A percentile compares a stretch with the other conserved stretches of the same genome.
Evolutionary conservation across 2,113 vertebrate species (phyloP).

Genomic region (Bubalus kerabau): DNA sequence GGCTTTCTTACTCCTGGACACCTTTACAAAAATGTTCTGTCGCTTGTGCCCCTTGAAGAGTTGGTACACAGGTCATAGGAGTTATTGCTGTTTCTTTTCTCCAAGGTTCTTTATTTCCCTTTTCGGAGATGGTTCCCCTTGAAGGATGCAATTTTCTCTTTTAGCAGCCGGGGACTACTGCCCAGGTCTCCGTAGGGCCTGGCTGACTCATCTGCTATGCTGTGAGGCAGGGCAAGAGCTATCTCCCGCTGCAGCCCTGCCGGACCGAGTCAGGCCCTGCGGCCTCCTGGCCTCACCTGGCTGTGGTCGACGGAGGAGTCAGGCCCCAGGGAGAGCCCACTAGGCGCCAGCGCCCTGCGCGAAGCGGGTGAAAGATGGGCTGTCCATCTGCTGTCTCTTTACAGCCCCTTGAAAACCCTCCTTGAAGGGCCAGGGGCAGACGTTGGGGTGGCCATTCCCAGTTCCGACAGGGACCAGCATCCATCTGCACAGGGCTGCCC

Average conservation of each 20-base stretch:
- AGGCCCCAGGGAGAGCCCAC: neutral
- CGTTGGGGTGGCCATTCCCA: neutral
- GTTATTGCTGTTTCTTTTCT: neutral
- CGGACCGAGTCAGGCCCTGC: neutral
- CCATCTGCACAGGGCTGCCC: fast-evolving
- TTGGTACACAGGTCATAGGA: neutral
- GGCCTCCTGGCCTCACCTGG: neutral
- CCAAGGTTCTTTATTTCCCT: neutral
- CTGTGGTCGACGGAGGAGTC: neutral
- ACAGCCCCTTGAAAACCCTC: neutral
- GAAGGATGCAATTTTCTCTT: neutral
- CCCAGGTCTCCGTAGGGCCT: neutral
- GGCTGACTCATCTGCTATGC: neutral
- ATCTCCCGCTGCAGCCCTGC: fast-evolving
- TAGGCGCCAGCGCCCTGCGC: neutral
- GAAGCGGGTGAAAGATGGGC: neutral
- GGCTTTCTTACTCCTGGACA: neutral
- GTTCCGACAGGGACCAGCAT: neutral
- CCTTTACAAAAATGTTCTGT: neutral
- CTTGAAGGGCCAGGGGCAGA: fast-evolving
- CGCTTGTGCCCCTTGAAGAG: fast-evolving
- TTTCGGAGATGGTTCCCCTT: neutral
- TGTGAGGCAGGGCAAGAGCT: neutral
- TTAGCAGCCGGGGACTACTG: too few relatives aligned
- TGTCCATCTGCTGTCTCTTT: neutral